These are phyloP conservation scores for Leptobrachium leishanense DNA, from an alignment of 2,113 vertebrate species.

Conservation along the genomic window DNA sequence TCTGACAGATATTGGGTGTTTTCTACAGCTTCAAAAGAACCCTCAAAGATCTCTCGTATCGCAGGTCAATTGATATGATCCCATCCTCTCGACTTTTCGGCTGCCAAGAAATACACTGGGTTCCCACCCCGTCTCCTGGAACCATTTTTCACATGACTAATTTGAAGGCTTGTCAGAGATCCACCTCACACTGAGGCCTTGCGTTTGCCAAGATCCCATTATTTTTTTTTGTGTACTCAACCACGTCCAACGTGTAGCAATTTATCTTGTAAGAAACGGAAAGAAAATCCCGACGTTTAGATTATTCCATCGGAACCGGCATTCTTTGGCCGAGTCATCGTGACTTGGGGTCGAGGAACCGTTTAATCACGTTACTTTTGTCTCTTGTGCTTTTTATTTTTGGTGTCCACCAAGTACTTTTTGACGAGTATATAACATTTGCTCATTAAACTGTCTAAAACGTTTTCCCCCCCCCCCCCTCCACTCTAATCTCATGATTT, in stretches of 20 bases:
- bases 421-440: neutral
- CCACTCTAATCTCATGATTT: neutral
- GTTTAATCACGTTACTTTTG: neutral
- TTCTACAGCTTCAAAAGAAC: neutral
- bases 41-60: neutral
- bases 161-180: slow-evolving; percentile 3
- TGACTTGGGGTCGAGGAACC: neutral
- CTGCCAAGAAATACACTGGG: slow-evolving; percentile 7
- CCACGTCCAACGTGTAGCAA: slow-evolving; percentile 13
- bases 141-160: slow-evolving; percentile 20
- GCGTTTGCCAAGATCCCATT: neutral
- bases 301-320: slow-evolving; percentile 24
- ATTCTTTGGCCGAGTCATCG: slow-evolving; percentile 24
- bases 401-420: neutral
- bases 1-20: too few species aligned
- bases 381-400: neutral
- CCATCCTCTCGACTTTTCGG: neutral
- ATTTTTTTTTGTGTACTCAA: neutral
- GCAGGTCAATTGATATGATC: neutral
- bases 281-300: slow-evolving; percentile 25
- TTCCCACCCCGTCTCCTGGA: slow-evolving; percentile 1
- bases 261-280: slow-evolving; percentile 12
- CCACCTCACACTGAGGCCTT: neutral
- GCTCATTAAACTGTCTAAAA: slow-evolving; percentile 11
- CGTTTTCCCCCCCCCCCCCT: neutral